These are phyloP conservation scores for Patiria miniata DNA, from an alignment of 35 echinoderm and acorn worm species.

Conservation along the genomic window DNA sequence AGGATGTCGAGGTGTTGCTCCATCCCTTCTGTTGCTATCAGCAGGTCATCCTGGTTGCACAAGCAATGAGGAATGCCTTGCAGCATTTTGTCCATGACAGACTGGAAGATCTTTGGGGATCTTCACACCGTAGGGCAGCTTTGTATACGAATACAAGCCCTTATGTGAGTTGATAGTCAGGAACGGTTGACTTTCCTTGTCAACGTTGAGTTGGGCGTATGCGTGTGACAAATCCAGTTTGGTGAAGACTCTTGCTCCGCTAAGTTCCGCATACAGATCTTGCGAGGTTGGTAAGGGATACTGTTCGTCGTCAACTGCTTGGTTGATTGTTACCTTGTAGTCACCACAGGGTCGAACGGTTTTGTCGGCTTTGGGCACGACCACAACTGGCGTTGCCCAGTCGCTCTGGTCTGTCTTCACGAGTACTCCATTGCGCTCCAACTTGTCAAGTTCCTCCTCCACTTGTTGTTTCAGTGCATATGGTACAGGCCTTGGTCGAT, in stretches of 20 bases:
- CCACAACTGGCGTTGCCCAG: conserved; percentile 77
- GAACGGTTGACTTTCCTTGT: conserved; percentile 45
- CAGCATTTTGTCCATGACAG: conserved; percentile 35
- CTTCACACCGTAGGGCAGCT: too few species aligned
- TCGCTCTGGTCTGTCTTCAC: too few species aligned
- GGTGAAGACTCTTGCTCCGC: conserved; percentile 39
- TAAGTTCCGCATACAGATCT: conserved; percentile 71
- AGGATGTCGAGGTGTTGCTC: conserved; percentile 41
- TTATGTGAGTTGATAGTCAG: too few species aligned
- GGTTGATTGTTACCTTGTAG: conserved; percentile 64
- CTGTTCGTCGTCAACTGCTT: conserved; percentile 37
- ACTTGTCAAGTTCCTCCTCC: too few species aligned
- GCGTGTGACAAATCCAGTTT: conserved; percentile 71
- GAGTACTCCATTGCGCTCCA: too few species aligned
- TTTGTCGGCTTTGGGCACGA: conserved; percentile 73
- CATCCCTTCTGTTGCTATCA: conserved; percentile 21
- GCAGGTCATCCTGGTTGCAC: conserved; percentile 37
- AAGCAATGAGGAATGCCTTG: conserved; percentile 20
- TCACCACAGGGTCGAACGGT: conserved; percentile 67
- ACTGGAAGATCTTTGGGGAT: conserved; percentile 47
- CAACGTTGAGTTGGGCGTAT: conserved; percentile 63
- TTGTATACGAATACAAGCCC: too few species aligned
- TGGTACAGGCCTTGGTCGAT: background rate
- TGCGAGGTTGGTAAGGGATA: conserved; percentile 63
- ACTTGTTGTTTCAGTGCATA: conserved; percentile 36